These are phyloP conservation scores for Chrysomallon squamiferum DNA, from an alignment of 1,140 invertebrate genomes.

Conservation along the genomic window DNA sequence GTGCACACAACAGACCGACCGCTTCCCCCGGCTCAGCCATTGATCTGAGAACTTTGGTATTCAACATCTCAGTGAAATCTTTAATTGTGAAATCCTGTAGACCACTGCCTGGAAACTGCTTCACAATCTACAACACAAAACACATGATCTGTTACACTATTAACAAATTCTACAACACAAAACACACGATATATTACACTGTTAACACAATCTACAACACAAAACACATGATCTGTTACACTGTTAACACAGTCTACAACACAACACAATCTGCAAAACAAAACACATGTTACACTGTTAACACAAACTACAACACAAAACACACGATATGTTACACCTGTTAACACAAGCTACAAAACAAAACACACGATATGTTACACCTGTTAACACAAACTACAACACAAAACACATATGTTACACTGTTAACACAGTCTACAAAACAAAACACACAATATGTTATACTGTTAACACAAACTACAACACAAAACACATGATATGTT, in stretches of 20 bases:
- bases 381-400: too few species aligned
- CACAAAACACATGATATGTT: background rate
- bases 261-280: background rate
- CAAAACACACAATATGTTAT: background rate
- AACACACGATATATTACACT: too few species aligned
- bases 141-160: background rate
- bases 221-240: background rate
- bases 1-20: conserved; percentile 93
- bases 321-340: background rate
- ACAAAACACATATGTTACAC: background rate
- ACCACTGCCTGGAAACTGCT: background rate
- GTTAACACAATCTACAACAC: too few species aligned
- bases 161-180: background rate
- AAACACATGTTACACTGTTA: background rate
- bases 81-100: background rate
- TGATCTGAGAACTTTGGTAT: conserved; percentile 78
- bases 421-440: background rate
- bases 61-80: conserved; percentile 70
- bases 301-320: background rate
- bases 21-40: conserved; percentile 90
- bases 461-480: background rate
- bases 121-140: too few species aligned
- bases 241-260: background rate
- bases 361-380: too few species aligned
- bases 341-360: background rate